phyloP scores from a whole-genome alignment of 2,797 vertebrate species.

The Yasuhikotakia modesta region DNA sequence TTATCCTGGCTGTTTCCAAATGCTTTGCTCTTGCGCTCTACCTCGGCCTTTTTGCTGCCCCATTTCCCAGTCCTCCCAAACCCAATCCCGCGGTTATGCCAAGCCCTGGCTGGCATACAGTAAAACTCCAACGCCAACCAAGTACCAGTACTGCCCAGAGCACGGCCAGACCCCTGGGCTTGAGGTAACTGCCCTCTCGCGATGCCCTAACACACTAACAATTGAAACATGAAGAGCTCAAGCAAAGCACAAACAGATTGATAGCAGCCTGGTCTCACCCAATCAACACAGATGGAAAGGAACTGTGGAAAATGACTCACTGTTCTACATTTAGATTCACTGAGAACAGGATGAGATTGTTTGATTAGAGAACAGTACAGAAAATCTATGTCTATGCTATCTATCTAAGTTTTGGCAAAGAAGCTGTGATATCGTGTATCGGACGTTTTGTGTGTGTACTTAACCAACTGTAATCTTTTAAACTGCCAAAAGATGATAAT shows the following conservation, averaged over 20 bases:
- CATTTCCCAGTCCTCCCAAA: conserved; percentile 86
- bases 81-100: conserved; percentile 95
- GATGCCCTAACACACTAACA: conserved; percentile 69
- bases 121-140: conserved; percentile 91
- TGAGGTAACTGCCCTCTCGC: conserved; percentile 82
- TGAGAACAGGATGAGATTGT: not conserved
- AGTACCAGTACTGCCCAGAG: conserved; percentile 91
- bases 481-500: not conserved
- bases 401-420: not conserved
- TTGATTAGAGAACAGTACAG: not conserved
- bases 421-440: too few relatives aligned
- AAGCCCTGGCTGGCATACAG: conserved; percentile 99
- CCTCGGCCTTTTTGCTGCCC: conserved; percentile 36
- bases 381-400: not conserved
- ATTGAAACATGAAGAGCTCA: conserved; percentile 42
- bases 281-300: not conserved
- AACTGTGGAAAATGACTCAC: conserved; percentile 16
- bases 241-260: conserved; percentile 31
- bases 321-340: not conserved
- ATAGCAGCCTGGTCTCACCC: conserved; percentile 10
- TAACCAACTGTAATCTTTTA: too few relatives aligned
- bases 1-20: conserved; percentile 38
- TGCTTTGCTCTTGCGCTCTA: conserved; percentile 11
- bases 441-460: too few relatives aligned
- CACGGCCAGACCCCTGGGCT: conserved; percentile 81